Conservation (phyloP, 2,113 vertebrate genomes). For the Chrysemys picta region DNA sequence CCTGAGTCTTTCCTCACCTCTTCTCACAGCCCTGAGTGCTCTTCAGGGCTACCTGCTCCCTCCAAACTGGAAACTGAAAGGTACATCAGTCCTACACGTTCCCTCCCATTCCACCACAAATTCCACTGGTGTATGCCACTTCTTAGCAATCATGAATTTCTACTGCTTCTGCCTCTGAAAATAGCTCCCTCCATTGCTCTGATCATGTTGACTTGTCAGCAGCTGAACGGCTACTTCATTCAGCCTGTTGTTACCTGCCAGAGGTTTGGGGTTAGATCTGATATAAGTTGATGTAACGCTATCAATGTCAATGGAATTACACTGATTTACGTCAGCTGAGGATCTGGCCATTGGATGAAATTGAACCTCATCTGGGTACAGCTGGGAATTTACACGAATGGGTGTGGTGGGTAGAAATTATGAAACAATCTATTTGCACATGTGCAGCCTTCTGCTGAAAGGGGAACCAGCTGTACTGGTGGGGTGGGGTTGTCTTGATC, state of each 20-base stretch:
- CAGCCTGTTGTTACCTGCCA: not conserved
- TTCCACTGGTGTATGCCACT: not conserved
- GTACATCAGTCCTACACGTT: not conserved
- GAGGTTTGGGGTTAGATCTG: not conserved
- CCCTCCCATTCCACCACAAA: not conserved
- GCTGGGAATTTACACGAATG: not conserved
- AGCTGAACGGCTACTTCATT: not conserved
- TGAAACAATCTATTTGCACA: not conserved
- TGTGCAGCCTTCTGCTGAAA: not conserved
- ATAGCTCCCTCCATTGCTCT: constrained; percentile 9
- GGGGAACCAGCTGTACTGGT: not conserved
- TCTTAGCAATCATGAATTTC: not conserved
- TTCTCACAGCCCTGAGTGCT: not conserved
- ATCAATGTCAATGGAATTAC: not conserved
- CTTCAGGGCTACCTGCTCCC: not conserved
- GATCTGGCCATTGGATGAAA: not conserved
- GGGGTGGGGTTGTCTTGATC: not conserved
- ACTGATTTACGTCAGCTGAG: not conserved
- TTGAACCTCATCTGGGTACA: not conserved
- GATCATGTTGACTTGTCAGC: not conserved
- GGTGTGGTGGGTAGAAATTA: not conserved
- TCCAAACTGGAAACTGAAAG: not conserved
- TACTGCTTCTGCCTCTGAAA: not conserved
- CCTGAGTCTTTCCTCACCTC: not conserved
- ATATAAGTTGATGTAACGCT: not conserved